Evolutionary conservation across 2,888 invertebrate species (phyloP).

Genomic region (Acheta domesticus): DNA sequence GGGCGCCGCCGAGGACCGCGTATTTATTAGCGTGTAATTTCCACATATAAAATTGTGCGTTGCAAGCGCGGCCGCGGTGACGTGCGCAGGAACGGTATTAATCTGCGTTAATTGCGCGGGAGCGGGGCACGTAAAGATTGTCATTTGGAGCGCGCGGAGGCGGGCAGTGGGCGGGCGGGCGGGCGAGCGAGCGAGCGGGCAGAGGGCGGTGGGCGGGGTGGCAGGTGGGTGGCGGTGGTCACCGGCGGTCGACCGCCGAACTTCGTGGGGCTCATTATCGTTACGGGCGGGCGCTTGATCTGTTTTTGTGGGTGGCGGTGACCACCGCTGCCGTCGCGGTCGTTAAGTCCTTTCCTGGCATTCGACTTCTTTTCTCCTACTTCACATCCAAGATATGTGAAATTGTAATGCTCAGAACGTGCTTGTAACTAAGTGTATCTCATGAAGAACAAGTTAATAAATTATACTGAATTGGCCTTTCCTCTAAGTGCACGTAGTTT

Average conservation of each 20-base stretch:
- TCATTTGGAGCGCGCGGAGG: not conserved
- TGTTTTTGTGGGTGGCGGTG: no score
- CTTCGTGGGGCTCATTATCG: not conserved
- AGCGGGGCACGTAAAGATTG: not conserved
- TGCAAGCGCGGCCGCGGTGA: not conserved
- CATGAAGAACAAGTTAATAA: no score
- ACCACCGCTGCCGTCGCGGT: no score
- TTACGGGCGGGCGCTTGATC: not conserved
- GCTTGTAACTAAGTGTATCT: no score
- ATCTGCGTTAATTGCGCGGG: not conserved
- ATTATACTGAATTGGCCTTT: no score
- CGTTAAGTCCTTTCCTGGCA: no score
- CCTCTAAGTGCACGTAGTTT: no score
- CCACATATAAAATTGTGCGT: not conserved
- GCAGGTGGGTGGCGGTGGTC: not conserved
- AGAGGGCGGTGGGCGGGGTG: not conserved
- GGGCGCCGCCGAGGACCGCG: not conserved
- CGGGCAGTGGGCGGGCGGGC: no score
- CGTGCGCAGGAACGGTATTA: not conserved
- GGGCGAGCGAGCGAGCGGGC: not conserved
- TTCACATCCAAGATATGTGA: no score
- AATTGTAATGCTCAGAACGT: no score
- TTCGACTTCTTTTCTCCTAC: no score
- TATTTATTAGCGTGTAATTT: slow-evolving; percentile 10
- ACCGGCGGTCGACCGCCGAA: not conserved